Base-by-base conservation (phyloP, 2,888 invertebrate species). In the Scrobipalpa costella region DNA sequence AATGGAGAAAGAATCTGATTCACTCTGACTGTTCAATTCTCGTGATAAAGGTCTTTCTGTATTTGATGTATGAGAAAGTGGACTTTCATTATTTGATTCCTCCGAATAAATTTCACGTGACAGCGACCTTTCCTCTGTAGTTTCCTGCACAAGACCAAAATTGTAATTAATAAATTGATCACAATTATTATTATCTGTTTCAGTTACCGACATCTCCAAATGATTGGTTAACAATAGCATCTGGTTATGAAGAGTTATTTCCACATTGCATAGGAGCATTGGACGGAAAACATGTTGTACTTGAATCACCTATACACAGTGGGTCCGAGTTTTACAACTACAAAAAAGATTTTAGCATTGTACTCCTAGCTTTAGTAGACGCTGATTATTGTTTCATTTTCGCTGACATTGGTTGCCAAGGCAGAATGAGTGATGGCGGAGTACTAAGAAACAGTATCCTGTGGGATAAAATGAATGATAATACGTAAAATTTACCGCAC, bases 311-410 rank as follows among this genome's bases (percentile, higher is more conserved):
- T 1, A 17, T 57, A 11, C 21, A 58, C 8, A 58, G 57, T 40
- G 65, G 61, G 9, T n/a, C 57, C 11, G 57, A 49, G 33, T 65
- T 34, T 47, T 63, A 27, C 40, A 65, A 65, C 33, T 65, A 61
- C 52, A 61, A 63, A 38, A 11, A 34, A 49, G 34, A 15, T 38
- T 63, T 59, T 59, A 65, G 61, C 44, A 52, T 65, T 2, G 65
- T 65, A 7, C 36, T 65, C 8, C 47, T 65, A 15, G 65, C 63
- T n/a, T 19, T 65, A 15, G 65, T 65, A 8, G 61, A 65, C 50
- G 52, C 38, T 21, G 17, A 63, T 9, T 65, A 65, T 27, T 36
- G 36, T 38, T 63, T 65, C 57, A 55, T 36, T 40, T 65, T 15
- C 36, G 63, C 47, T 8, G 57, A 63, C 19, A 34, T 63, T 2